Conservation (phyloP, 2,888 invertebrate genomes). For the Limulus polyphemus region DNA sequence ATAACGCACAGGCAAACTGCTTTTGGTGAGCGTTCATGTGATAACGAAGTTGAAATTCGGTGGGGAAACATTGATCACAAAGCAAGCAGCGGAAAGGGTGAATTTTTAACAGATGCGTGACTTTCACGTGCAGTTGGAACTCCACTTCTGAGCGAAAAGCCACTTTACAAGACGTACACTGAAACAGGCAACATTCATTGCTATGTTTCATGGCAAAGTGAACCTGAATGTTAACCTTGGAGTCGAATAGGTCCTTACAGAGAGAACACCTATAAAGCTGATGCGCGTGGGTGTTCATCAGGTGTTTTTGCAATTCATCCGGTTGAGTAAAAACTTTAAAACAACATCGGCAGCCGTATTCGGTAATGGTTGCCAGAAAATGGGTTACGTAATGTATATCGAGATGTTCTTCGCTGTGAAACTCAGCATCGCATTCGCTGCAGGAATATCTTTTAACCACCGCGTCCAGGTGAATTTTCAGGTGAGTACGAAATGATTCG, state of each 20-base stretch:
- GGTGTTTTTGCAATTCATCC: constrained; percentile 77
- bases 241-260: constrained; percentile 81
- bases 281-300: constrained; percentile 73
- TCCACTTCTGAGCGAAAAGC: constrained; percentile 44
- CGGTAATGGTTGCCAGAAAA: constrained; percentile 63
- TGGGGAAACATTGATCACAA: constrained; percentile 54
- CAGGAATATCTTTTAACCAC: constrained; percentile 43
- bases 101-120: constrained; percentile 44
- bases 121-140: constrained; percentile 49
- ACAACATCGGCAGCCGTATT: constrained; percentile 70
- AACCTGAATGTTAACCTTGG: constrained; percentile 70
- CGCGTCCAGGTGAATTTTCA: constrained; percentile 58
- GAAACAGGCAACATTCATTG: constrained; percentile 66
- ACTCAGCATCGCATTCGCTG: constrained; percentile 60
- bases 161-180: constrained; percentile 60
- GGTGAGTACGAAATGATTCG: constrained; percentile 67
- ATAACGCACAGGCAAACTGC: constrained; percentile 64
- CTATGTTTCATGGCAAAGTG: constrained; percentile 83
- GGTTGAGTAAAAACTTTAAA: constrained; percentile 63
- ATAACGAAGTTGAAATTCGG: constrained; percentile 58
- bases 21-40: constrained; percentile 62
- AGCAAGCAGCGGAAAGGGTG: constrained; percentile 50
- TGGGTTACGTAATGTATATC: constrained; percentile 71
- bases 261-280: constrained; percentile 73
- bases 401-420: constrained; percentile 57